phyloP scores from a whole-genome alignment of 2,888 invertebrate genomes.

The Abscondita cerata region DNA sequence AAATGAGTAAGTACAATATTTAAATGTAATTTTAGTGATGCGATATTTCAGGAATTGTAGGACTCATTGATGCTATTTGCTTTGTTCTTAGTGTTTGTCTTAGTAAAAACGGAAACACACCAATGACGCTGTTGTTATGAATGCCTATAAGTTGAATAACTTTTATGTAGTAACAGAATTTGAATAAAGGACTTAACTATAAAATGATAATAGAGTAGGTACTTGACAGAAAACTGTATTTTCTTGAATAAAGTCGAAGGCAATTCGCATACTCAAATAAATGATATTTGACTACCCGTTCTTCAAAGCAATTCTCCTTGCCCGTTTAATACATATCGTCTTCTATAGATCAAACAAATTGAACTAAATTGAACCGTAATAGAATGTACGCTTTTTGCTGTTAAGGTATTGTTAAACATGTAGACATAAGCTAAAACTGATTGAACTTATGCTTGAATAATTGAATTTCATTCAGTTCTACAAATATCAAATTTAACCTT shows the following conservation, averaged over 20 bases:
- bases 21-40: no score
- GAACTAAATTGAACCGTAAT: constrained; percentile 33
- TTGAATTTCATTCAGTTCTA: constrained; percentile 31
- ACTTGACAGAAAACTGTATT: constrained; percentile 25
- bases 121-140: no score
- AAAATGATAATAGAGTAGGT: constrained; percentile 28
- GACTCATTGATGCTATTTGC: no score
- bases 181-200: constrained; percentile 20
- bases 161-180: no score
- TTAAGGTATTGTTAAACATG: constrained; percentile 26
- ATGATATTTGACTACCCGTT: constrained; percentile 33
- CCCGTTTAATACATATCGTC: constrained; percentile 23
- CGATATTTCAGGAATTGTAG: no score
- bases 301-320: constrained; percentile 30
- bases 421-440: constrained; percentile 17
- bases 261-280: constrained; percentile 33
- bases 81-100: no score
- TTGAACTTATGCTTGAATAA: constrained; percentile 30
- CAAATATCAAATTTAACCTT: constrained; percentile 7
- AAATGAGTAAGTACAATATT: no score
- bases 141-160: no score
- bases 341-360: constrained; percentile 34
- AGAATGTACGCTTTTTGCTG: constrained; percentile 18
- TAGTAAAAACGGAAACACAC: no score
- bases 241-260: constrained; percentile 26